These are phyloP conservation scores for Microcebus ravelobensis DNA, from an alignment of 2,113 vertebrate species.

Conservation along the genomic window DNA sequence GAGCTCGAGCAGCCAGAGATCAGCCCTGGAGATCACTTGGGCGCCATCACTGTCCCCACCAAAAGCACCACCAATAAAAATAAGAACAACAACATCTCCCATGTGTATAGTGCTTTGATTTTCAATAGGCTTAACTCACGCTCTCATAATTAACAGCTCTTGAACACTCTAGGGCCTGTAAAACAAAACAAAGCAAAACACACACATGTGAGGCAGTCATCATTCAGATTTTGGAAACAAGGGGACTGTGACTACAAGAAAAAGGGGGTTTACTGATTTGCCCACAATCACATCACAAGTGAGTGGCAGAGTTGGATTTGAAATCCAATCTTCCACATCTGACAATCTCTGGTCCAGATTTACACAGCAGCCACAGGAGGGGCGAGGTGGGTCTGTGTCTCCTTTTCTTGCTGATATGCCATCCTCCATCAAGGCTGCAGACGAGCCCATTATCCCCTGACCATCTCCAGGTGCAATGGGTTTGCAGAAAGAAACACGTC, in stretches of 20 bases:
- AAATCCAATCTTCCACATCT: background rate
- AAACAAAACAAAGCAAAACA: conserved; percentile 7
- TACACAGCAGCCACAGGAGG: background rate
- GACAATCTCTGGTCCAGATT: background rate
- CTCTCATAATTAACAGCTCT: background rate
- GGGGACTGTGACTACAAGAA: background rate
- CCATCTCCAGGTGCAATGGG: background rate
- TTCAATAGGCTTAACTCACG: background rate
- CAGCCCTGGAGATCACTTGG: background rate
- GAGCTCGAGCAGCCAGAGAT: background rate
- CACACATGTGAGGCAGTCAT: background rate
- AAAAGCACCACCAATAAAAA: conserved; percentile 35
- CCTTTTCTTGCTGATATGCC: background rate
- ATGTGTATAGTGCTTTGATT: background rate
- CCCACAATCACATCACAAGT: background rate
- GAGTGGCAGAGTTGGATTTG: background rate
- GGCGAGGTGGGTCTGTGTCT: background rate
- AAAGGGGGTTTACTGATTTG: background rate
- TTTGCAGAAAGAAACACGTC: background rate
- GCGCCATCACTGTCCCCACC: background rate
- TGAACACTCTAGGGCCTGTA: background rate
- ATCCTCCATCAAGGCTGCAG: background rate
- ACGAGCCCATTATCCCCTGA: background rate
- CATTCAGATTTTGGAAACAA: background rate
- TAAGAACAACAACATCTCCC: background rate